These are phyloP conservation scores for Dendrolimus punctatus DNA, from an alignment of 1,140 invertebrate species.

Conservation along the genomic window DNA sequence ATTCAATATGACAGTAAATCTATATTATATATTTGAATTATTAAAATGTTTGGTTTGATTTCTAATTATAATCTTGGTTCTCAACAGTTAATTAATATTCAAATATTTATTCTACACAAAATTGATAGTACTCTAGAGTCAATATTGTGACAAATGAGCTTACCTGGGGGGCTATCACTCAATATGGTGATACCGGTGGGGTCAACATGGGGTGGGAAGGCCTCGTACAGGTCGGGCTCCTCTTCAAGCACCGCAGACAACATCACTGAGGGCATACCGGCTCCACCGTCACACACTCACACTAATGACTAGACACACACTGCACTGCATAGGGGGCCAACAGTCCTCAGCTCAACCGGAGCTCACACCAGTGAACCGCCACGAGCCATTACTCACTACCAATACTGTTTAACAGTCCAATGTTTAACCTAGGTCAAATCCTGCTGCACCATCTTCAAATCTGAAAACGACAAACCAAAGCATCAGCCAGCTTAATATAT, in stretches of 20 bases:
- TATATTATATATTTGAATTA: too few relatives aligned
- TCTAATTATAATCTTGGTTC: too few relatives aligned
- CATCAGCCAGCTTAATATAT: conserved; percentile 30
- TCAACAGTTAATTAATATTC: too few relatives aligned
- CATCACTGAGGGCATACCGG: conserved; percentile 69
- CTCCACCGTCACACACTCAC: conserved; percentile 43
- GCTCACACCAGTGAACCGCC: conserved; percentile 54
- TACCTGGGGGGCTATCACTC: conserved; percentile 69
- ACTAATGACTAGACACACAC: conserved; percentile 61
- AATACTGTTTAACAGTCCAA: conserved; percentile 21
- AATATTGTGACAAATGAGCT: conserved; percentile 2
- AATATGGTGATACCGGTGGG: conserved; percentile 78
- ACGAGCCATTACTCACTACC: conserved; percentile 43
- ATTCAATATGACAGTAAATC: too few relatives aligned
- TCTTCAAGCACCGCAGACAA: conserved; percentile 78
- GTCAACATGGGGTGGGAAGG: conserved; percentile 82
- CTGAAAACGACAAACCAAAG: conserved; percentile 52
- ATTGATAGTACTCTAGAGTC: too few relatives aligned
- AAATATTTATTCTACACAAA: too few relatives aligned
- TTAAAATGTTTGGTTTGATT: too few relatives aligned
- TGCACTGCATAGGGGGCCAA: conserved; percentile 46
- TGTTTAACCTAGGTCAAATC: conserved; percentile 64
- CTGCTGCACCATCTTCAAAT: conserved; percentile 72
- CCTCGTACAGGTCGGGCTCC: conserved; percentile 81
- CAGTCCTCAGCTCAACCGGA: conserved; percentile 39